Evolutionary conservation across 2,888 invertebrate species (phyloP).

Genomic region (Saturnia japonica): DNA sequence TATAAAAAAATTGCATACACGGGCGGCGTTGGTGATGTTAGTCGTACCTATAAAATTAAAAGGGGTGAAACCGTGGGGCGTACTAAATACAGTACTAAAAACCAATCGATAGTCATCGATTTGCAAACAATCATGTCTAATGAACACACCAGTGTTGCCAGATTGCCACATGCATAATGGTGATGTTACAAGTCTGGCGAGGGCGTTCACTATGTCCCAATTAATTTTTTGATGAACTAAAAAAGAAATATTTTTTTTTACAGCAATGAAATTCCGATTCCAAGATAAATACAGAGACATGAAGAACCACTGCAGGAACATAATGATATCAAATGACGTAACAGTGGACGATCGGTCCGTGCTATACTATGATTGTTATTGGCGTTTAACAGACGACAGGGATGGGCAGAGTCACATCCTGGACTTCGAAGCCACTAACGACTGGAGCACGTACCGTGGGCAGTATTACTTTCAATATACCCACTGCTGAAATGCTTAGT

Average conservation of each 20-base stretch:
- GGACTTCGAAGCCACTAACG: conserved; percentile 70
- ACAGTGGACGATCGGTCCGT: conserved; percentile 66
- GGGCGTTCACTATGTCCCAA: no score
- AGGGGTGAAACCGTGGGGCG: no score
- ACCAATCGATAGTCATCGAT: no score
- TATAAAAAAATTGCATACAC: no score
- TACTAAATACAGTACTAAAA: no score
- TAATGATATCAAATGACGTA: conserved; percentile 63
- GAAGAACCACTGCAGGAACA: conserved; percentile 68
- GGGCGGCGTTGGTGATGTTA: no score
- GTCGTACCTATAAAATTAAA: no score
- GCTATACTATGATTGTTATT: conserved; percentile 73
- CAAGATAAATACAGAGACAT: conserved; percentile 48
- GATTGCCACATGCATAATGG: no score
- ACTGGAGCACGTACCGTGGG: conserved; percentile 61
- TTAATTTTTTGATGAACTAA: no score
- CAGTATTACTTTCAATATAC: conserved; percentile 72
- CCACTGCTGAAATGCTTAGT: conserved; percentile 70
- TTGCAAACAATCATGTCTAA: no score
- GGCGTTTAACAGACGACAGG: conserved; percentile 58
- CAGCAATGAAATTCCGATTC: conserved; percentile 75
- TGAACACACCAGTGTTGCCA: no score
- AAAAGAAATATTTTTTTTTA: conserved; percentile 31
- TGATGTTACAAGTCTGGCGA: no score
- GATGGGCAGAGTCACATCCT: conserved; percentile 64